These are phyloP conservation scores for Origma solitaria DNA, from an alignment of 2,113 vertebrate species.

Conservation along the genomic window DNA sequence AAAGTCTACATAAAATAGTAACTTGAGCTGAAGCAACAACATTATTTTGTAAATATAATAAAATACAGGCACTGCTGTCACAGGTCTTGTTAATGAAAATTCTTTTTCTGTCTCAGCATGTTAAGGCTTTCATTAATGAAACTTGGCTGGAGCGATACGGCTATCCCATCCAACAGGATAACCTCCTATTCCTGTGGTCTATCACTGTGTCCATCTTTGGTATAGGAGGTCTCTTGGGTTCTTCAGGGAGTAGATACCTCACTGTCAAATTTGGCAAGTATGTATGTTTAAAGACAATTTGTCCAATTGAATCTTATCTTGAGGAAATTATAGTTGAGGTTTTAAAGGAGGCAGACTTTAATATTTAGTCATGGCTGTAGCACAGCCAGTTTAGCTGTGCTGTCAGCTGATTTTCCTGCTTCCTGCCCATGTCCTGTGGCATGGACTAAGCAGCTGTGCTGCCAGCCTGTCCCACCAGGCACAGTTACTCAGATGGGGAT, in stretches of 20 bases:
- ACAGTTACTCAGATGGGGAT: neutral
- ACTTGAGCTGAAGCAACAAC: neutral
- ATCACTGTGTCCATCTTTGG: conserved; percentile 71
- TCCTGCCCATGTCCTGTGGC: neutral
- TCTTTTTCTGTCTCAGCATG: conserved; percentile 67
- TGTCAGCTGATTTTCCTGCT: neutral
- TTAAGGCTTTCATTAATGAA: conserved; percentile 84
- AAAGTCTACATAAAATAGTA: neutral
- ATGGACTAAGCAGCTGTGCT: neutral
- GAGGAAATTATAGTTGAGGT: neutral
- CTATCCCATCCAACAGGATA: conserved; percentile 54
- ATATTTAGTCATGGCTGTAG: neutral
- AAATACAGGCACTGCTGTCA: neutral
- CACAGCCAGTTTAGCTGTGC: neutral
- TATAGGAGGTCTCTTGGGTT: conserved; percentile 71
- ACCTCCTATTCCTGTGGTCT: conserved; percentile 77
- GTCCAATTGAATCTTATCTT: neutral
- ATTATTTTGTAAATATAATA: neutral
- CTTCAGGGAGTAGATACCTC: conserved; percentile 71
- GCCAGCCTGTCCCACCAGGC: neutral
- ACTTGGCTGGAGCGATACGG: conserved; percentile 74
- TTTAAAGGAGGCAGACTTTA: neutral
- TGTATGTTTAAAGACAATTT: neutral
- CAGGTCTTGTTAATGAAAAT: neutral
- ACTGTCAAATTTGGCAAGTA: conserved; percentile 76